phyloP scores from a whole-genome alignment of 2,888 invertebrate species.

The Tenodera sinensis region DNA sequence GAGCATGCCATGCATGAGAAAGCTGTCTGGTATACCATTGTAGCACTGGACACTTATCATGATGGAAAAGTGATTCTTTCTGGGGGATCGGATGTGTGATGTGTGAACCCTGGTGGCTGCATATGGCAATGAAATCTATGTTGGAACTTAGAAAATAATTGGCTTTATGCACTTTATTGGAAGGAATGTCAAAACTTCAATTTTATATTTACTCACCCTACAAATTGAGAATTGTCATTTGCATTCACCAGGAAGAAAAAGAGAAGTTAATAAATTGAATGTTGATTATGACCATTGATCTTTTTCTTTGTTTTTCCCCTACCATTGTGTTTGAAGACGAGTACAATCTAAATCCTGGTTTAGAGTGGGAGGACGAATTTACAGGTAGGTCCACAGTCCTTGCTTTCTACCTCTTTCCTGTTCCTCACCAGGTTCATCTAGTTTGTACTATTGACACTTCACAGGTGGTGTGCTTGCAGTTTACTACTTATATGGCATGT shows the following conservation, averaged over 20 bases:
- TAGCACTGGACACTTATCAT: background rate
- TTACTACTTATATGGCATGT: background rate
- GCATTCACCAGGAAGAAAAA: background rate
- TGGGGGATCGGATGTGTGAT: background rate
- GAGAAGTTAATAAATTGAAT: background rate
- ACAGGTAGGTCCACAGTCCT: slow-evolving; percentile 79
- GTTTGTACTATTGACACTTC: background rate
- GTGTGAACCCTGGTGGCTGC: background rate
- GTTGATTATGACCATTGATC: background rate
- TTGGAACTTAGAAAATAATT: no score
- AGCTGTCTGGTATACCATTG: background rate
- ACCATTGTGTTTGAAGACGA: slow-evolving; percentile 77
- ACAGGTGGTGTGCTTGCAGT: background rate
- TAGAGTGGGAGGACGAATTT: slow-evolving; percentile 99
- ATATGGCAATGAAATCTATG: background rate
- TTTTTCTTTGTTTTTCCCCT: slow-evolving; percentile 52
- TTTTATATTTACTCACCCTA: background rate
- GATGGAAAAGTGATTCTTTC: background rate
- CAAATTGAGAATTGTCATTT: background rate
- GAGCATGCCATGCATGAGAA: background rate
- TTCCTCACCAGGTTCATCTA: background rate
- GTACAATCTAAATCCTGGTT: slow-evolving; percentile 99
- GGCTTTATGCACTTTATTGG: no score
- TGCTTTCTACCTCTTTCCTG: background rate
- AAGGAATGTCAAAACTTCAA: background rate